Percentiles rank a stretch among this genome's conserved stretches.
phyloP scores from a whole-genome alignment of 2,888 invertebrate genomes.

The Brachylomia viminalis region DNA sequence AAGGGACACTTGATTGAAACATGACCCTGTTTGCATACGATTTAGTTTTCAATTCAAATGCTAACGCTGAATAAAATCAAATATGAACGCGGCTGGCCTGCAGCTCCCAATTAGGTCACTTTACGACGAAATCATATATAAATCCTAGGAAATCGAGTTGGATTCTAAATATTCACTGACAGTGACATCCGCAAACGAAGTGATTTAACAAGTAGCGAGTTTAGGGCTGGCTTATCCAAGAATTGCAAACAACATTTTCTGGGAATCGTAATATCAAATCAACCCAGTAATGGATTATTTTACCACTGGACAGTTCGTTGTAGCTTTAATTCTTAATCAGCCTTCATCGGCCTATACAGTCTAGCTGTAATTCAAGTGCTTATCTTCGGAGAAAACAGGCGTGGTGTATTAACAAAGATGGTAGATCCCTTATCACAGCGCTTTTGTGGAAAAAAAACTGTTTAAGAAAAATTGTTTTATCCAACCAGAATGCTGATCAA shows the following conservation, averaged over 20 bases:
- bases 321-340: neutral
- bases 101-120: constrained; percentile 42
- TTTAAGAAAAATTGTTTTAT: too few species aligned
- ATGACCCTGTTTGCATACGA: constrained; percentile 25
- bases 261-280: neutral
- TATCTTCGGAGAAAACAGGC: neutral
- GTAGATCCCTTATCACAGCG: neutral
- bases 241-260: constrained; percentile 6
- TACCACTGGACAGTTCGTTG: neutral
- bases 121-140: constrained; percentile 25
- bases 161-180: constrained; percentile 21
- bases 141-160: constrained; percentile 17
- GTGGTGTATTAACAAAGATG: neutral
- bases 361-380: neutral
- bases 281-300: neutral
- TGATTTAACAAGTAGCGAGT: constrained; percentile 6
- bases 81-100: constrained; percentile 14
- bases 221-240: neutral
- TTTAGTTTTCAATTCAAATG: constrained; percentile 41
- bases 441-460: too few species aligned
- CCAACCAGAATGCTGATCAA: neutral
- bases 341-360: neutral
- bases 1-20: constrained; percentile 10
- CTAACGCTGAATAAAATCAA: constrained; percentile 35
- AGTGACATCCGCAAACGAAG: constrained; percentile 17